Percentiles rank a stretch among this genome's conserved stretches.
These are phyloP conservation scores for Drosophila elegans DNA, from an alignment of 1,140 invertebrate species.

Conservation along the genomic window DNA sequence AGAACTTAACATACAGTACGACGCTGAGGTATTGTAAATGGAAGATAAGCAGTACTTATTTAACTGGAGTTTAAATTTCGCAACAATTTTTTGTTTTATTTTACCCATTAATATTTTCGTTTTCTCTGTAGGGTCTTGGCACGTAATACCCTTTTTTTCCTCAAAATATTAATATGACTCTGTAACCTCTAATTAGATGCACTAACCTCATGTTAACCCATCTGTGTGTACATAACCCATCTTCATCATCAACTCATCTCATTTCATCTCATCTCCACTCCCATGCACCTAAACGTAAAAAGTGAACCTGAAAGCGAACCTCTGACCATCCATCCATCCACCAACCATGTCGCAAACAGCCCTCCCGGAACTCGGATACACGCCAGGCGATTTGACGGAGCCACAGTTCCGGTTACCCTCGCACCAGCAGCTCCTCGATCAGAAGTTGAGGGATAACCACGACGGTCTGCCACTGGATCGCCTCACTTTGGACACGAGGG, in stretches of 20 bases:
- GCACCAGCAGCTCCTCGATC: constrained; percentile 85
- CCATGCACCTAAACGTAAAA: constrained; percentile 1
- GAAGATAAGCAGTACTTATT: too few species aligned
- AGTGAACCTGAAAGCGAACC: constrained; percentile 14
- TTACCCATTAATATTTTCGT: too few species aligned
- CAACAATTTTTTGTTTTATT: too few species aligned
- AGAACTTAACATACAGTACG: too few species aligned
- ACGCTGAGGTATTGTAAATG: too few species aligned
- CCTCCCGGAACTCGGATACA: constrained; percentile 82
- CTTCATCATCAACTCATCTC: neutral
- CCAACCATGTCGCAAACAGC: constrained; percentile 69
- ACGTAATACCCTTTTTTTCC: too few species aligned
- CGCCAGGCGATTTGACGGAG: constrained; percentile 87
- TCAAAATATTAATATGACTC: too few species aligned
- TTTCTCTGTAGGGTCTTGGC: too few species aligned
- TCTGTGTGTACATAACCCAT: constrained; percentile 8
- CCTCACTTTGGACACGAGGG: constrained; percentile 51
- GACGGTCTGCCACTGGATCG: constrained; percentile 48
- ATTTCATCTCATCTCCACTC: constrained; percentile 11
- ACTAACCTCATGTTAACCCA: neutral
- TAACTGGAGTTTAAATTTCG: too few species aligned
- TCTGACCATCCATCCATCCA: constrained; percentile 34
- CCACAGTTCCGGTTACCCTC: constrained; percentile 85
- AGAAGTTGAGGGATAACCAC: constrained; percentile 48
- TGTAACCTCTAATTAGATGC: too few species aligned